Percentiles rank a stretch among this genome's conserved stretches.
Conservation (phyloP, 1,140 invertebrate genomes). For the Eumeta japonica region DNA sequence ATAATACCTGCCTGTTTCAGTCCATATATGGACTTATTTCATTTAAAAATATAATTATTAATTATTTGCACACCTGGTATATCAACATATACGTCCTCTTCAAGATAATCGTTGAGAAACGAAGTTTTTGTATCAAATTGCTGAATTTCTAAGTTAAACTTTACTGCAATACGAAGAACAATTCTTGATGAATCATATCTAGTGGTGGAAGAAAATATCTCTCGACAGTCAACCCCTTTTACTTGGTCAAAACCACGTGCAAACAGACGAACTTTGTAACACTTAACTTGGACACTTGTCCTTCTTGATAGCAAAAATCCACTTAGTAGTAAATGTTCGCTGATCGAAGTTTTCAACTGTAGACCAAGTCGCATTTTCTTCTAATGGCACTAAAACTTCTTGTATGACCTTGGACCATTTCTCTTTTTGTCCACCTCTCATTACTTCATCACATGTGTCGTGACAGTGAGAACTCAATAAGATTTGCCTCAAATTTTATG, state of each 20-base stretch:
- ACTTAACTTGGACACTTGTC: constrained; percentile 4
- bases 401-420: constrained; percentile 6
- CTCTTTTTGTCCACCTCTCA: constrained; percentile 2
- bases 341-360: constrained; percentile 8
- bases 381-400: constrained; percentile 10
- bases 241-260: constrained; percentile 8
- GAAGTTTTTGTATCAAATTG: constrained; percentile 52
- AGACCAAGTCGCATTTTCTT: constrained; percentile 18
- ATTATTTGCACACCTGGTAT: constrained; percentile 28
- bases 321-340: constrained; percentile 12
- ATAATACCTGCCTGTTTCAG: constrained; percentile 14
- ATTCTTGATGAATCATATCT: constrained; percentile 30
- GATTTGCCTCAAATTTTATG: neutral
- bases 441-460: constrained; percentile 8
- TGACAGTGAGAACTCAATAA: constrained; percentile 6
- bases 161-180: constrained; percentile 34
- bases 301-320: constrained; percentile 14
- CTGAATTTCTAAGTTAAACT: constrained; percentile 25
- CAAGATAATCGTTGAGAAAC: constrained; percentile 37
- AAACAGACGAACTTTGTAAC: constrained; percentile 12
- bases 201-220: constrained; percentile 41
- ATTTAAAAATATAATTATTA: constrained; percentile 9
- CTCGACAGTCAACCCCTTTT: constrained; percentile 32
- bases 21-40: constrained; percentile 13
- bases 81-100: constrained; percentile 37